Percentiles rank a stretch among this genome's conserved stretches.
These are phyloP conservation scores for Eueides isabella DNA, from an alignment of 1,140 invertebrate species.

Conservation along the genomic window DNA sequence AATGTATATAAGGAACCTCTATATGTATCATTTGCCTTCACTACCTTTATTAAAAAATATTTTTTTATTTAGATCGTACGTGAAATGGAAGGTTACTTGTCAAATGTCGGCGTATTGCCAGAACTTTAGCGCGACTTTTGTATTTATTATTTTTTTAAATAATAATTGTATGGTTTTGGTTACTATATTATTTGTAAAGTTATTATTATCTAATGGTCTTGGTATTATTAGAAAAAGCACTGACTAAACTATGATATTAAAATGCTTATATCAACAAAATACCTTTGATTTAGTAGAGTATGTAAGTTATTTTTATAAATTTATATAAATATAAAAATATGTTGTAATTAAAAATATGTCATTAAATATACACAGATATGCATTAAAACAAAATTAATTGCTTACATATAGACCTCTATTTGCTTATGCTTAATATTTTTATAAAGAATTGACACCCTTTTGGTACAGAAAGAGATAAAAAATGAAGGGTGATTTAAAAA, in stretches of 20 bases:
- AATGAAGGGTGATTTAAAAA: conserved; percentile 59
- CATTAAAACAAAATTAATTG: too few relatives aligned
- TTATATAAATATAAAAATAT: background rate
- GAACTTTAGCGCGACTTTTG: background rate
- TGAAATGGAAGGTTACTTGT: background rate
- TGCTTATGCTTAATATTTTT: background rate
- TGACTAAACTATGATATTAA: background rate
- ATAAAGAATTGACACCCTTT: background rate
- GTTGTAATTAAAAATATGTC: too few relatives aligned
- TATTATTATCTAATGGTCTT: background rate
- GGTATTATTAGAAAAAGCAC: background rate
- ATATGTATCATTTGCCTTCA: too few relatives aligned
- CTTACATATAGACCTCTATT: too few relatives aligned
- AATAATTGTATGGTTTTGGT: background rate
- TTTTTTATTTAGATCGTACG: background rate
- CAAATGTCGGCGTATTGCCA: background rate
- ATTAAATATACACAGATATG: too few relatives aligned
- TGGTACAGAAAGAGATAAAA: conserved; percentile 58
- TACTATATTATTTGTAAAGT: background rate
- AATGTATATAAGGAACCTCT: too few relatives aligned
- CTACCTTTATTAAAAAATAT: too few relatives aligned
- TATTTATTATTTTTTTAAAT: conserved; percentile 1
- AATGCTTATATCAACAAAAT: background rate
- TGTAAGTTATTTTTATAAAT: background rate
- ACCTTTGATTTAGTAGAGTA: background rate